phyloP scores from a whole-genome alignment of 2,113 vertebrate species.

The Brachionichthys hirsutus region DNA sequence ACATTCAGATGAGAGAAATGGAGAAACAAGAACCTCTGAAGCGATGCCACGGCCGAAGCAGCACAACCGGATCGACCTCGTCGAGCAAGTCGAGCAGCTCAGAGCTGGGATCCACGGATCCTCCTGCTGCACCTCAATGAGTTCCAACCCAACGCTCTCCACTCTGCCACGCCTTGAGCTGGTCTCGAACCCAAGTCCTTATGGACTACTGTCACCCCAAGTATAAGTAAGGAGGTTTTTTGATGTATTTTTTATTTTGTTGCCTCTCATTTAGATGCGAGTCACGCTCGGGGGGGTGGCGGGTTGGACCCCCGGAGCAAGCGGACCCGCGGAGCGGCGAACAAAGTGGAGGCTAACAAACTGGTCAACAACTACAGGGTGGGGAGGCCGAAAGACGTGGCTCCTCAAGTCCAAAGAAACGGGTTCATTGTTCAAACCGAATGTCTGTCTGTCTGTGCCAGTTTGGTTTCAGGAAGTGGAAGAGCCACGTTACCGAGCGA shows the following conservation, averaged over 20 bases:
- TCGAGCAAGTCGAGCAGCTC: too few species aligned
- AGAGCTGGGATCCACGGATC: too few species aligned
- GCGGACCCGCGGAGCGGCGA: conserved; percentile 81
- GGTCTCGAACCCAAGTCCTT: too few species aligned
- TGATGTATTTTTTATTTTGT: not conserved
- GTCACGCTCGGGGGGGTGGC: conserved; percentile 54
- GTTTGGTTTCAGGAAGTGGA: conserved; percentile 95
- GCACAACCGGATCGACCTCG: too few species aligned
- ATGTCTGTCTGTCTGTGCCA: conserved; percentile 46
- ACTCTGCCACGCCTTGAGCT: too few species aligned
- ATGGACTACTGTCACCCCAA: too few species aligned
- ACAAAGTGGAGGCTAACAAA: conserved; percentile 84
- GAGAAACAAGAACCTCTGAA: too few species aligned
- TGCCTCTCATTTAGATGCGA: conserved; percentile 33
- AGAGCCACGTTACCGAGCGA: conserved; percentile 85
- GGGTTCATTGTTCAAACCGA: not conserved
- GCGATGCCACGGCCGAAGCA: too few species aligned
- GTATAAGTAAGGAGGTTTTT: too few species aligned
- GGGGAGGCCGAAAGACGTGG: not conserved
- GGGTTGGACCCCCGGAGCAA: conserved; percentile 73
- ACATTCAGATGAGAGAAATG: too few species aligned
- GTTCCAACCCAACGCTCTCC: too few species aligned
- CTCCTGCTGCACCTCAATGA: too few species aligned
- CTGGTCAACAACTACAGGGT: conserved; percentile 87
- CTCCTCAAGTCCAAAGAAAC: not conserved